These are phyloP conservation scores for Tenualosa thibaudeaui DNA, from an alignment of 2,797 vertebrate species.

Conservation along the genomic window DNA sequence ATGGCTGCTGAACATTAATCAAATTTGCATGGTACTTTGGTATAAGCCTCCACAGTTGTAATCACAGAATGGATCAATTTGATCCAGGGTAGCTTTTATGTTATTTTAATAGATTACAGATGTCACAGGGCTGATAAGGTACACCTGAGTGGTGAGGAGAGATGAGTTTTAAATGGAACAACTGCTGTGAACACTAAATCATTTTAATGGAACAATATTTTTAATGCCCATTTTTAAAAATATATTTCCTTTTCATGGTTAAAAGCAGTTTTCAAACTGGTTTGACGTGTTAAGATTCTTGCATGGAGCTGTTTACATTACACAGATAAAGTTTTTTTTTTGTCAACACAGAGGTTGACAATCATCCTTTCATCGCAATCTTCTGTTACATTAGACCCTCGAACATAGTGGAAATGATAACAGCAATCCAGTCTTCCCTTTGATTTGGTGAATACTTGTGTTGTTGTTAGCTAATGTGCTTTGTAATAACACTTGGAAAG, in stretches of 20 bases:
- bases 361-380: neutral
- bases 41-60: neutral
- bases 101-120: constrained; percentile 48
- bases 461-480: neutral
- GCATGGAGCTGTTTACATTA: neutral
- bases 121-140: constrained; percentile 16
- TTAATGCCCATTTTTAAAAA: neutral
- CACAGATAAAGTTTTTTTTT: neutral
- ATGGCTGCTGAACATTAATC: constrained; percentile 14
- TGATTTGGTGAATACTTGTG: neutral
- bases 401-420: neutral
- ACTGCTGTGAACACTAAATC: neutral
- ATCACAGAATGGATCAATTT: constrained; percentile 10
- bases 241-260: neutral
- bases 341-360: neutral
- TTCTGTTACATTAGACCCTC: neutral
- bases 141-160: neutral
- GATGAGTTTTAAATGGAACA: neutral
- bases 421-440: neutral
- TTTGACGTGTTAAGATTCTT: neutral
- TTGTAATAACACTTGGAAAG: neutral
- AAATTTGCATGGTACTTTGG: constrained; percentile 20
- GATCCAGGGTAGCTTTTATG: constrained; percentile 29
- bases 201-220: neutral
- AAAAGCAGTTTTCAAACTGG: neutral